A percentile compares a stretch with the other conserved stretches of the same genome.
phyloP scores from a whole-genome alignment of 2,113 vertebrate genomes.

The Anolis sagrei region DNA sequence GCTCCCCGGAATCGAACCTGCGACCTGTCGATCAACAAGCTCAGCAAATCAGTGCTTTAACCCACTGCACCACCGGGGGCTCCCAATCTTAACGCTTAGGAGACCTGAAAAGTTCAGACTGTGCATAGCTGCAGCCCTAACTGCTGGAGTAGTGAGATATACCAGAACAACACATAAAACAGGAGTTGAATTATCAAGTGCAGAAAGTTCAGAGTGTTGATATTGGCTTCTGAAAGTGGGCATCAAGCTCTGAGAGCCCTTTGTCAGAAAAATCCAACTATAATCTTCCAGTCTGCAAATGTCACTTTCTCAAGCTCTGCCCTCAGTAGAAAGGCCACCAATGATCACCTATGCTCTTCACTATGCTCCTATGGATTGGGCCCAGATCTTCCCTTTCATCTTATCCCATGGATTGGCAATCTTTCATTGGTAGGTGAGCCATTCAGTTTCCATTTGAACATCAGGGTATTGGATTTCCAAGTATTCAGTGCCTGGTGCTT shows the following conservation, averaged over 20 bases:
- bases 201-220: not conserved
- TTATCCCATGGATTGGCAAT: not conserved
- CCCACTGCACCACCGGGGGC: too few species aligned
- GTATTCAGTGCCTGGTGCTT: not conserved
- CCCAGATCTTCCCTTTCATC: not conserved
- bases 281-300: too few species aligned
- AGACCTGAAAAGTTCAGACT: not conserved
- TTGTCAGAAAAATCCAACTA: not conserved
- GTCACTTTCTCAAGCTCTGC: too few species aligned
- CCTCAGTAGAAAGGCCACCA: too few species aligned
- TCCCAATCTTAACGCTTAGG: too few species aligned
- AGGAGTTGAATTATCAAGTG: not conserved
- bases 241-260: not conserved
- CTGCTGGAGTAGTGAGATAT: not conserved
- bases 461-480: not conserved
- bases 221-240: not conserved
- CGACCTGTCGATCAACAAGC: too few species aligned
- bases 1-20: too few species aligned
- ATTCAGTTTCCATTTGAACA: not conserved
- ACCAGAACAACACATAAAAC: too few species aligned
- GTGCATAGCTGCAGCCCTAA: not conserved
- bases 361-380: not conserved
- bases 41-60: too few species aligned
- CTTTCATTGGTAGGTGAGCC: not conserved
- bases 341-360: not conserved